These are phyloP conservation scores for Lasioglossum villosulum DNA, from an alignment of 2,888 invertebrate species.

Conservation along the genomic window DNA sequence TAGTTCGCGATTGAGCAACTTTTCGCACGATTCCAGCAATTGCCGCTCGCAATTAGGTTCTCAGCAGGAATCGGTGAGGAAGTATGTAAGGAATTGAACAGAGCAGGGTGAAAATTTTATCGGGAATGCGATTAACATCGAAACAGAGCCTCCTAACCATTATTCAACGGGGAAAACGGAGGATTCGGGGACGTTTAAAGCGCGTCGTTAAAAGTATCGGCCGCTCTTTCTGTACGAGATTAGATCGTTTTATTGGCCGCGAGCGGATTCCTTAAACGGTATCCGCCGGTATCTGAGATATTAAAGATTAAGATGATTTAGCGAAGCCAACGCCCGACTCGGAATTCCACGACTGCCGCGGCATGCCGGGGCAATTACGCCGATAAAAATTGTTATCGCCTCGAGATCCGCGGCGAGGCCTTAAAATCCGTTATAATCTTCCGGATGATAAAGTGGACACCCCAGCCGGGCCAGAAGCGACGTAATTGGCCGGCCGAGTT, in stretches of 20 bases:
- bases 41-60: background rate
- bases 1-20: background rate
- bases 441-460: constrained; percentile 43
- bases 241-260: constrained; percentile 23
- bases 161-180: background rate
- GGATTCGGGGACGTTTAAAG: background rate
- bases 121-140: constrained; percentile 24
- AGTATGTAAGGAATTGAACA: constrained; percentile 10
- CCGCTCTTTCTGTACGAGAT: background rate
- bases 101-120: background rate
- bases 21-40: background rate
- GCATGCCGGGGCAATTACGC: constrained; percentile 50
- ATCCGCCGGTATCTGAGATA: constrained; percentile 40
- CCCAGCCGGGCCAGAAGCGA: constrained; percentile 27
- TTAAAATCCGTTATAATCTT: constrained; percentile 53
- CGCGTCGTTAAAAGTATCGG: constrained; percentile 25
- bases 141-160: background rate
- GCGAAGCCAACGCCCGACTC: constrained; percentile 11
- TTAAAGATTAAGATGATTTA: constrained; percentile 59
- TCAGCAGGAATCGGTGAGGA: background rate
- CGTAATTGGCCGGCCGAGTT: constrained; percentile 48
- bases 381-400: constrained; percentile 56
- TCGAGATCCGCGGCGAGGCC: constrained; percentile 19
- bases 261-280: constrained; percentile 34
- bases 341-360: constrained; percentile 42